These are phyloP conservation scores for Pygoscelis adeliae DNA, from an alignment of 2,113 vertebrate species.

Conservation along the genomic window DNA sequence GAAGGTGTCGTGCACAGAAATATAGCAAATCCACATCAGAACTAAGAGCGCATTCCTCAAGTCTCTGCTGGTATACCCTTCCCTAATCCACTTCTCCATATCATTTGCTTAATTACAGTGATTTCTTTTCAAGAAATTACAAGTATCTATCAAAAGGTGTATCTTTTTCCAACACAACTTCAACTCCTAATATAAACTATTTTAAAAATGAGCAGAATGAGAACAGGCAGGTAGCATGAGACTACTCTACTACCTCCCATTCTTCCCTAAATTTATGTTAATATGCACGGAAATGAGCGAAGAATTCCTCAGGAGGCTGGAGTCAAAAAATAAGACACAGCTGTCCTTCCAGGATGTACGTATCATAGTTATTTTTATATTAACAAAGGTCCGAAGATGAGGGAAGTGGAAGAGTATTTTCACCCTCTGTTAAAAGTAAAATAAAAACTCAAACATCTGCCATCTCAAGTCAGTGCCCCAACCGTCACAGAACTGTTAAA, in stretches of 20 bases:
- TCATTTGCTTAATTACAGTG: neutral
- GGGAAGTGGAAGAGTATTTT: neutral
- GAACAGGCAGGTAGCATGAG: neutral
- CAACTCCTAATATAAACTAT: neutral
- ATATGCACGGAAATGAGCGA: neutral
- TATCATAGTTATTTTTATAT: neutral
- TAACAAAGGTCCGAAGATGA: neutral
- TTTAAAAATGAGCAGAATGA: neutral
- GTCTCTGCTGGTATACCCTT: neutral
- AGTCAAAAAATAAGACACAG: neutral
- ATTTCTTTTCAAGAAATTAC: neutral
- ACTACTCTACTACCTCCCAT: neutral
- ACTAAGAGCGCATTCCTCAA: neutral
- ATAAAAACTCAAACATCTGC: neutral
- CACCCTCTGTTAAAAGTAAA: neutral
- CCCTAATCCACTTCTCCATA: neutral
- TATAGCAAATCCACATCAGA: rapidly evolving
- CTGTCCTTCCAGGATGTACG: neutral
- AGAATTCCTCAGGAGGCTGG: neutral
- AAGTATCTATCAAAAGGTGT: neutral
- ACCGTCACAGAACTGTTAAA: neutral
- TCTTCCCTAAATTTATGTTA: neutral
- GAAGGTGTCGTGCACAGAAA: neutral
- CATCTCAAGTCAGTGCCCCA: neutral
- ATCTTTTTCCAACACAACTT: neutral